A percentile compares a stretch with the other conserved stretches of the same genome.
These are phyloP conservation scores for Pachycephus smyrnensis DNA, from an alignment of 2,888 invertebrate genomes.

Conservation along the genomic window DNA sequence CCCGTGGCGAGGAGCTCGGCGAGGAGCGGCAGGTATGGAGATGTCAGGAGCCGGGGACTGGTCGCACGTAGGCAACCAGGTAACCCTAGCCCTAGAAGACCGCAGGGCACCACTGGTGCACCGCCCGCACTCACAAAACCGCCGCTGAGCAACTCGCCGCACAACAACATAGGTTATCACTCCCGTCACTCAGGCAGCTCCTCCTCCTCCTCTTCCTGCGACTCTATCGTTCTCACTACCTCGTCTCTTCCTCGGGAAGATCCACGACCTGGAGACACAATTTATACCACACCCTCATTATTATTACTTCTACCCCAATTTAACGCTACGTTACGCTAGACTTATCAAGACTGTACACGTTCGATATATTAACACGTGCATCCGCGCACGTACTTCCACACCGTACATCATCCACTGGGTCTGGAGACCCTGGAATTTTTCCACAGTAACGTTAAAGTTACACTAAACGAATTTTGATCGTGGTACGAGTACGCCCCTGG, in stretches of 20 bases:
- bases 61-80: conserved; percentile 63
- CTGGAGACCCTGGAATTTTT: background rate
- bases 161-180: conserved; percentile 61
- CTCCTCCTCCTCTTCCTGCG: conserved; percentile 20
- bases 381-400: background rate
- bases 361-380: background rate
- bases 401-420: background rate
- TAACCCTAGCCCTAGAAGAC: conserved; percentile 63
- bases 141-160: conserved; percentile 66
- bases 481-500: background rate
- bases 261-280: conserved; percentile 33
- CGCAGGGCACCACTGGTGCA: conserved; percentile 62
- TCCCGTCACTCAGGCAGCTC: conserved; percentile 44
- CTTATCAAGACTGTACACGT: background rate
- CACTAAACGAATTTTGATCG: background rate
- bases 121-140: conserved; percentile 66
- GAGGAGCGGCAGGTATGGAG: conserved; percentile 59
- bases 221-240: conserved; percentile 37
- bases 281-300: background rate
- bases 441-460: background rate
- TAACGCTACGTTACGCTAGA: background rate
- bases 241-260: conserved; percentile 32
- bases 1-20: conserved; percentile 60
- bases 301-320: background rate
- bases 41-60: conserved; percentile 55